Base-by-base conservation (phyloP, 2,797 vertebrate genomes). In the Ctenochaetus hawaiiensis region DNA sequence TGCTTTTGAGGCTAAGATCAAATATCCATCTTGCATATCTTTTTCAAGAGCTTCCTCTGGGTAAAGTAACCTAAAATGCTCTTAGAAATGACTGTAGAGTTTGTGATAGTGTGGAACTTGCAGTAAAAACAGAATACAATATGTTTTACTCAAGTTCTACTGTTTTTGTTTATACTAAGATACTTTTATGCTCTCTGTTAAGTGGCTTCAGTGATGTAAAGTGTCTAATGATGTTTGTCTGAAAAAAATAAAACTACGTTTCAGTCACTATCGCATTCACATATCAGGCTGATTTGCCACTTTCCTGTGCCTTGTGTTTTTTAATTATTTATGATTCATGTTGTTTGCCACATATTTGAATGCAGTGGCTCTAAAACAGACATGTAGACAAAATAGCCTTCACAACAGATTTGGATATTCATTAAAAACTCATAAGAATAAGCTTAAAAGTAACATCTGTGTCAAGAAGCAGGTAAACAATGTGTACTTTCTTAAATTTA, bases 1-100 rank as follows among this genome's bases (percentile, higher is more conserved):
- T 68, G 51, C 43, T 49, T 62, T 34, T 47, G 63, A 49, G 43
- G 39, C 34, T 43, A 49, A 58, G 23, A 66, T 59, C 52, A 34
- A 54, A 48, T 18, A 48, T 73, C 20, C 2, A 17, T 43, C 6
- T 43, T 22, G 43, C 23, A 41, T 51, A 57, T 13, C 49, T 39
- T 56, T 17, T 20, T 49, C 9, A 59, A 20, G 22, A 54, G 9
- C 30, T 12, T 20, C 47, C 30, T n/a, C n/a, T 53, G 16, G 39
- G n/a, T 20, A 44, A 5, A 5, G 30, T 16, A 20, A 18, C 58
- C 20, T 44, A 22, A 43, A 7, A 39, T 34, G 26, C 17, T 47
- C 5, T 51, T 59, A 53, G 59, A 61, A 53, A 53, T 67, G 39
- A 51, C 18, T 1, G 17, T 22, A 16, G 26, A 30, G 26, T 5